Conservation (phyloP, 2,888 invertebrate genomes). For the Synergus japonicus region DNA sequence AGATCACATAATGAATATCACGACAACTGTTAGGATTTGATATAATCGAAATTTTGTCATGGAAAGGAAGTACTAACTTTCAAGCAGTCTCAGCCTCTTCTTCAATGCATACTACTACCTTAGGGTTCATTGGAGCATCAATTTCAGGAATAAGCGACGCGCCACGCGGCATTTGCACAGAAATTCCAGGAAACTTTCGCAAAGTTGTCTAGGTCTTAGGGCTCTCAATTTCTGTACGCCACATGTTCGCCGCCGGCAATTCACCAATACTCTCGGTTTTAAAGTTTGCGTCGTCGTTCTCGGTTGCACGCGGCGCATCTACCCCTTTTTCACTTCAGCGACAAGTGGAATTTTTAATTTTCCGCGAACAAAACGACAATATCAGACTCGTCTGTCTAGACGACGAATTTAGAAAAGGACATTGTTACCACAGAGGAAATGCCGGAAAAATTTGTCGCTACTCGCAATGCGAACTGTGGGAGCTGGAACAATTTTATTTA, state of each 20-base stretch:
- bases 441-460: neutral
- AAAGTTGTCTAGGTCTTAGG: slow-evolving; percentile 62
- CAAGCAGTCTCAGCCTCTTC: slow-evolving; percentile 33
- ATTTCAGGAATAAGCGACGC: slow-evolving; percentile 66
- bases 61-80: slow-evolving; percentile 34
- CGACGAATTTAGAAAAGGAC: neutral
- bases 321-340: neutral
- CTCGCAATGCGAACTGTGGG: neutral
- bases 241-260: slow-evolving; percentile 66
- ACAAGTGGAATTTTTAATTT: slow-evolving; percentile 42
- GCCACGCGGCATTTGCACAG: slow-evolving; percentile 62
- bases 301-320: slow-evolving; percentile 42
- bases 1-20: slow-evolving; percentile 23
- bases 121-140: slow-evolving; percentile 62
- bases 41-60: slow-evolving; percentile 21
- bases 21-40: slow-evolving; percentile 22
- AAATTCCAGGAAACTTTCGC: slow-evolving; percentile 60
- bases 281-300: slow-evolving; percentile 46
- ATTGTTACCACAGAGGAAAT: neutral
- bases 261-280: slow-evolving; percentile 49
- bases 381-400: neutral
- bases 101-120: slow-evolving; percentile 35
- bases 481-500: neutral
- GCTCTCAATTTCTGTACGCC: slow-evolving; percentile 65
- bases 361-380: neutral